phyloP scores from a whole-genome alignment of 2,113 vertebrate species.

The Poicephalus meyeri region DNA sequence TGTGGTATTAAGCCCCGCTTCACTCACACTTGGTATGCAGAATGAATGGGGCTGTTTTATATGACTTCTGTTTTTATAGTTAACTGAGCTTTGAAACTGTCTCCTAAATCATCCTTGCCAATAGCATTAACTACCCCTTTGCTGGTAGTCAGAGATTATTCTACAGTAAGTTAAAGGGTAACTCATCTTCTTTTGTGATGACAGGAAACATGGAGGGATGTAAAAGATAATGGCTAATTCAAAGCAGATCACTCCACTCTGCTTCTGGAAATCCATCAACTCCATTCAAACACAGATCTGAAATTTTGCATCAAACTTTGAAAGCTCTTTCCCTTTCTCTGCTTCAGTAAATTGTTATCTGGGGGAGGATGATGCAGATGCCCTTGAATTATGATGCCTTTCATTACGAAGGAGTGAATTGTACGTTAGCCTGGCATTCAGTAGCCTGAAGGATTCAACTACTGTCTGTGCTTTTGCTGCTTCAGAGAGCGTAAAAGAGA shows the following conservation, averaged over 20 bases:
- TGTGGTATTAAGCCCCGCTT: background rate
- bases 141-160: constrained; percentile 59
- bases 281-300: background rate
- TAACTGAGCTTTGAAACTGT: constrained; percentile 43
- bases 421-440: background rate
- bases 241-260: constrained; percentile 60
- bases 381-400: constrained; percentile 19
- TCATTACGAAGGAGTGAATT: background rate
- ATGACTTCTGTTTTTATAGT: constrained; percentile 54
- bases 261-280: constrained; percentile 63
- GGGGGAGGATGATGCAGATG: constrained; percentile 27
- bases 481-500: background rate
- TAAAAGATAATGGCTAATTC: constrained; percentile 72
- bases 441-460: background rate
- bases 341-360: constrained; percentile 25
- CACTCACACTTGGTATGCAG: background rate
- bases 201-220: constrained; percentile 64
- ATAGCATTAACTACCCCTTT: constrained; percentile 49
- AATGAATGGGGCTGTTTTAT: background rate
- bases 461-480: background rate
- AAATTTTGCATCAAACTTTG: constrained; percentile 46
- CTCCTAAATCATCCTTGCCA: constrained; percentile 60
- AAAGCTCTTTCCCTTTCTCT: background rate
- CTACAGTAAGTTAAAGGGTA: constrained; percentile 62
- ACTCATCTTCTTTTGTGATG: constrained; percentile 68